phyloP scores from a whole-genome alignment of 2,113 vertebrate species.

The Penelope pileata region DNA sequence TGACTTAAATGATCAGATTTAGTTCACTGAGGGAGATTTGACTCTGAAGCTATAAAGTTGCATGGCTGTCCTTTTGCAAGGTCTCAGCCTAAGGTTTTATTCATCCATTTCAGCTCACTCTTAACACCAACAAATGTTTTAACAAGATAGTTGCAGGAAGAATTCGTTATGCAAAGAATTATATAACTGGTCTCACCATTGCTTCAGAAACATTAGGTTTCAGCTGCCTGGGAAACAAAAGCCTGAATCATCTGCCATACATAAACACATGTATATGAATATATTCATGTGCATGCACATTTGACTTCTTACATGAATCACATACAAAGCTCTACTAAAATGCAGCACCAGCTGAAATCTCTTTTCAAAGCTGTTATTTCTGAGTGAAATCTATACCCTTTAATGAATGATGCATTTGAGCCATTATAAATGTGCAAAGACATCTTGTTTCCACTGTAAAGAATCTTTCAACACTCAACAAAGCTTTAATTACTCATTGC shows the following conservation, averaged over 20 bases:
- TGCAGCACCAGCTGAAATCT: constrained; percentile 30
- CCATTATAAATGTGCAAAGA: constrained; percentile 7
- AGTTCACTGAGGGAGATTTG: neutral
- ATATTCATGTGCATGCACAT: neutral
- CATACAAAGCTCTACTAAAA: constrained; percentile 1
- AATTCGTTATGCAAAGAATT: constrained; percentile 48
- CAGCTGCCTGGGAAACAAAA: constrained; percentile 33
- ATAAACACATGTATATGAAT: neutral
- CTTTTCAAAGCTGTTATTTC: constrained; percentile 11
- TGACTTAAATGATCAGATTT: neutral
- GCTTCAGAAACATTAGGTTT: neutral
- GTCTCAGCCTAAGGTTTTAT: neutral
- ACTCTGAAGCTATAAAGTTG: neutral
- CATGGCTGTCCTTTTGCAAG: neutral
- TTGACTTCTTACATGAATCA: constrained; percentile 10
- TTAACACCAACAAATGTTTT: neutral
- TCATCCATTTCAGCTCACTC: neutral
- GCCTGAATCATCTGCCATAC: constrained; percentile 25
- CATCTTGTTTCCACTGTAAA: neutral
- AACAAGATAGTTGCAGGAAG: neutral
- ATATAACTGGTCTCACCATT: constrained; percentile 18
- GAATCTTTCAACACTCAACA: neutral
- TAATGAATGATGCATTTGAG: constrained; percentile 22
- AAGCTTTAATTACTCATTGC: constrained; percentile 9
- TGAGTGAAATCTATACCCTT: neutral